Evolutionary conservation across 92 coral and sea anemone genomes (phyloP).

Genomic region (Epizoanthus fatuus): DNA sequence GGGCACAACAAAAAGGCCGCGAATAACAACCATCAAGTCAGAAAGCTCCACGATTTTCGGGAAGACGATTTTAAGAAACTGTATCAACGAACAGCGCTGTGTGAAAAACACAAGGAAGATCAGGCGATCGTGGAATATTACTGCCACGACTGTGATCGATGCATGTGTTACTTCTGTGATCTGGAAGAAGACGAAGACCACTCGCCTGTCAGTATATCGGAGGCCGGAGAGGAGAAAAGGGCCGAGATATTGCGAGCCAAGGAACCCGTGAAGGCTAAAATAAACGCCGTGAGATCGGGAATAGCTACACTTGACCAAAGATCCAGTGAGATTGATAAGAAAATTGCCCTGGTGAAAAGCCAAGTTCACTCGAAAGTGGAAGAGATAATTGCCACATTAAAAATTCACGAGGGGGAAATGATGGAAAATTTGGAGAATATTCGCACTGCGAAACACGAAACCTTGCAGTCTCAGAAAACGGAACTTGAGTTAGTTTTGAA

Average conservation of each 20-base stretch:
- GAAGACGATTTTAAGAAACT: constrained; percentile 64
- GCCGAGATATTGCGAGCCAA: constrained; percentile 38
- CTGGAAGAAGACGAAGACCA: constrained; percentile 73
- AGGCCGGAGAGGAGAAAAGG: constrained; percentile 54
- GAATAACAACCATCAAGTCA: constrained; percentile 63
- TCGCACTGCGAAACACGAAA: constrained; percentile 76
- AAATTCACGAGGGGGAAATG: constrained; percentile 83
- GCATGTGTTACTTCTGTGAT: constrained; percentile 83
- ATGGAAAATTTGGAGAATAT: constrained; percentile 70
- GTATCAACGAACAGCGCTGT: constrained; percentile 66
- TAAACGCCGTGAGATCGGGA: constrained; percentile 54
- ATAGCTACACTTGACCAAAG: constrained; percentile 65
- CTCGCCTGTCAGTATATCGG: constrained; percentile 63
- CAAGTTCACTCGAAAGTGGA: constrained; percentile 78
- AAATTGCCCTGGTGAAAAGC: constrained; percentile 69
- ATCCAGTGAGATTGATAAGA: constrained; percentile 73
- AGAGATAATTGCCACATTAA: constrained; percentile 66
- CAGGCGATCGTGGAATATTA: constrained; percentile 73
- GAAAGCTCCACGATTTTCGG: constrained; percentile 61
- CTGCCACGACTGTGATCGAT: constrained; percentile 78
- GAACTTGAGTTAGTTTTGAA: constrained; percentile 57
- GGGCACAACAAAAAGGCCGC: constrained; percentile 40
- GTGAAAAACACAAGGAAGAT: constrained; percentile 66
- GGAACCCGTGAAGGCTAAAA: constrained; percentile 54
- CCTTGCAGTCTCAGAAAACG: constrained; percentile 66